Percentiles rank a stretch among this genome's conserved stretches.
Conservation (phyloP, 1,140 invertebrate species). For the Drosophila orena region DNA sequence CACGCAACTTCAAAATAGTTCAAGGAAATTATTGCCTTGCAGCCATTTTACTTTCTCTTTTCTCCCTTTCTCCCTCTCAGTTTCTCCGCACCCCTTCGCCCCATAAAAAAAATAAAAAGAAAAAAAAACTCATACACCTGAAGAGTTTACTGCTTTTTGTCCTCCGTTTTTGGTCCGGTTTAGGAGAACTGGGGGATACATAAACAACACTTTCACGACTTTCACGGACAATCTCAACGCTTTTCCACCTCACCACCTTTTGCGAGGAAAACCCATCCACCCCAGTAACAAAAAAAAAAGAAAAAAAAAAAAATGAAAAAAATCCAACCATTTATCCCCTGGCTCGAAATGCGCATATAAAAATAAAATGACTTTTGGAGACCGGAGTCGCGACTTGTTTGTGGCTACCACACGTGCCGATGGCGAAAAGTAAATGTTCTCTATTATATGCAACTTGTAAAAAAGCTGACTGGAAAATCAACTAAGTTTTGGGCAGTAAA, state of each 20-base stretch:
- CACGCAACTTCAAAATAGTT: constrained; percentile 56
- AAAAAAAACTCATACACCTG: constrained; percentile 27
- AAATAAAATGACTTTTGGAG: constrained; percentile 41
- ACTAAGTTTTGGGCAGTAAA: constrained; percentile 1
- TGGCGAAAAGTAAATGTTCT: constrained; percentile 12
- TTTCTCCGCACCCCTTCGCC: not conserved
- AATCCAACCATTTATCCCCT: constrained; percentile 15
- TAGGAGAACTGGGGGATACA: constrained; percentile 23
- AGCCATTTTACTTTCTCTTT: constrained; percentile 19
- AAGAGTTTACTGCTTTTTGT: constrained; percentile 30
- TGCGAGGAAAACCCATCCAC: not conserved
- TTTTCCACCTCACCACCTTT: constrained; percentile 7
- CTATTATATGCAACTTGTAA: not conserved
- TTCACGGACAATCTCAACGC: constrained; percentile 33
- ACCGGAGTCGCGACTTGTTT: constrained; percentile 67
- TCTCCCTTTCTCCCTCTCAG: no score
- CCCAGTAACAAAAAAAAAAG: not conserved
- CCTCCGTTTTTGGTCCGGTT: constrained; percentile 6
- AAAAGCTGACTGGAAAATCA: constrained; percentile 9
- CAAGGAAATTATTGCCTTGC: constrained; percentile 32
- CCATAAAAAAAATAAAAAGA: not conserved
- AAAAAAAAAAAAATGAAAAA: constrained; percentile 5
- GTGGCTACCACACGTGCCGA: constrained; percentile 58
- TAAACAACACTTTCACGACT: constrained; percentile 70
- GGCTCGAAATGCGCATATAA: constrained; percentile 25